Evolutionary conservation across 2,888 invertebrate genomes (phyloP).

Genomic region (Encarsia formosa): DNA sequence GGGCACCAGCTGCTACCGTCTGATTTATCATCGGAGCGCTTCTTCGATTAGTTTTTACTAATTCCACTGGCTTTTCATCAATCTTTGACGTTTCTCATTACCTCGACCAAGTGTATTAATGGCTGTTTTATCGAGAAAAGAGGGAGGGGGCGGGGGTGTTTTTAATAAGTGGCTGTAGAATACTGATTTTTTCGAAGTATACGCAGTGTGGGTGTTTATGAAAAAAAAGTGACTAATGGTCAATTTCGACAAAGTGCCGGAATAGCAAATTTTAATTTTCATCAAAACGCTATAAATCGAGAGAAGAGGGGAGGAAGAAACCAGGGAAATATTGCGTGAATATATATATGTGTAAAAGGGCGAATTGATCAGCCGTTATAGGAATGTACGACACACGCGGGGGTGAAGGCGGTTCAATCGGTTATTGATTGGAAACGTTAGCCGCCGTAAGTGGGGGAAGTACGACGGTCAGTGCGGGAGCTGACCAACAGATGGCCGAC

Average conservation of each 20-base stretch:
- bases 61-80: conserved; percentile 24
- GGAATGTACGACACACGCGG: conserved; percentile 32
- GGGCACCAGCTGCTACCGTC: conserved; percentile 46
- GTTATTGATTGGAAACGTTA: conserved; percentile 51
- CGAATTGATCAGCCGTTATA: conserved; percentile 25
- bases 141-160: too few relatives aligned
- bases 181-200: too few relatives aligned
- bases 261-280: too few relatives aligned
- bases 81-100: conserved; percentile 26
- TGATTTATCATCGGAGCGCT: conserved; percentile 13
- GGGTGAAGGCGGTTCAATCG: conserved; percentile 46
- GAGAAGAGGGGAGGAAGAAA: not conserved
- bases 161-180: too few relatives aligned
- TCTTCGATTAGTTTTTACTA: conserved; percentile 24
- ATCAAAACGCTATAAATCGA: too few relatives aligned
- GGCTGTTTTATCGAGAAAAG: conserved; percentile 10
- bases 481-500: conserved; percentile 48
- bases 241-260: not conserved
- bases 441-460: conserved; percentile 29
- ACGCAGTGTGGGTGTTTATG: too few relatives aligned
- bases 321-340: not conserved
- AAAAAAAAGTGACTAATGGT: conserved; percentile 6
- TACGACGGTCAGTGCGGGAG: conserved; percentile 37
- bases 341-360: conserved; percentile 3
- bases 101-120: conserved; percentile 5